These are phyloP conservation scores for Crambe crambe DNA, from an alignment of 37 sponge, comb jelly and placozoan genomes.

Conservation along the genomic window DNA sequence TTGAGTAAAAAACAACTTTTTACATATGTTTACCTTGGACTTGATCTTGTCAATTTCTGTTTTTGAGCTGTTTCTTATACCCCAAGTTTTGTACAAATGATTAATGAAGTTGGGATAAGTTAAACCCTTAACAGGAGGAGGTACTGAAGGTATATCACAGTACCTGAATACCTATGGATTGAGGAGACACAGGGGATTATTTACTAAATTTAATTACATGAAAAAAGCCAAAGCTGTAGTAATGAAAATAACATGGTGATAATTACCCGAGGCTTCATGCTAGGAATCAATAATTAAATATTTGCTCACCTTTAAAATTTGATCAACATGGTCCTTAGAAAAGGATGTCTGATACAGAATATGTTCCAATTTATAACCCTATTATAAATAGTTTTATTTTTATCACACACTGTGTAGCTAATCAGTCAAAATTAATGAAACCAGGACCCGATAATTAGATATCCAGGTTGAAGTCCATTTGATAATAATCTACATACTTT, in stretches of 20 bases:
- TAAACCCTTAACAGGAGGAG: background rate
- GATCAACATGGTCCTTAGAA: background rate
- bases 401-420: background rate
- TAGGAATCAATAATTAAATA: background rate
- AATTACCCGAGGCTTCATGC: background rate
- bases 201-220: background rate
- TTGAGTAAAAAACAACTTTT: too few species aligned
- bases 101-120: conserved; percentile 24
- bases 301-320: conserved; percentile 29
- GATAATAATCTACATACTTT: background rate
- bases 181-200: background rate
- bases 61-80: too few species aligned
- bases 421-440: background rate
- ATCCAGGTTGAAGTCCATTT: too few species aligned
- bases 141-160: conserved; percentile 3
- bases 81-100: conserved; percentile 16
- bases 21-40: too few species aligned
- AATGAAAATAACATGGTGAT: background rate
- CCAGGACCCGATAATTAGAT: background rate
- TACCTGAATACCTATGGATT: conserved; percentile 22
- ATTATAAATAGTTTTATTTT: background rate
- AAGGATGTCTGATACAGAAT: conserved; percentile 21
- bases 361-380: conserved; percentile 51
- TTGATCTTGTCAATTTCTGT: too few species aligned
- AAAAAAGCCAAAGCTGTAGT: background rate